A percentile compares a stretch with the other conserved stretches of the same genome.
phyloP scores from a whole-genome alignment of 2,113 vertebrate species.

The Typhlomys cinereus region DNA sequence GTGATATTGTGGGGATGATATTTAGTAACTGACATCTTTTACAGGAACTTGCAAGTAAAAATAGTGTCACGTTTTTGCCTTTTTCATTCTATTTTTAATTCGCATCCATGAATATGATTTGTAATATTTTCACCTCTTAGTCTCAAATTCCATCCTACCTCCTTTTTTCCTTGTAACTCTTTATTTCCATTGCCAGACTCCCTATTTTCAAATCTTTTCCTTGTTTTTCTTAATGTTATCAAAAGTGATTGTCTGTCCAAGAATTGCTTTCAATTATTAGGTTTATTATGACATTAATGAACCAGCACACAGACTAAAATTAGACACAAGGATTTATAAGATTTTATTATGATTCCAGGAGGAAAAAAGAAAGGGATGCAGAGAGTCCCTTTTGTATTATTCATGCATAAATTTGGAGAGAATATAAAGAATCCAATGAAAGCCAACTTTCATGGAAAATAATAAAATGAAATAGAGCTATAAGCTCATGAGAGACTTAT shows the following conservation, averaged over 20 bases:
- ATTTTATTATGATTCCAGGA: neutral
- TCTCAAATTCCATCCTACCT: too few relatives aligned
- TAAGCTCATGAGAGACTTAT: neutral
- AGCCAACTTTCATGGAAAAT: neutral
- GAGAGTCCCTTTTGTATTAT: neutral
- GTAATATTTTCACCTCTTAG: too few relatives aligned
- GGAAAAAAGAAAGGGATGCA: neutral
- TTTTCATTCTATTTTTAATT: too few relatives aligned
- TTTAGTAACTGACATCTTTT: neutral
- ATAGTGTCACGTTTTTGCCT: neutral
- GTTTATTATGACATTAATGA: neutral
- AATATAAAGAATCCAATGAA: neutral
- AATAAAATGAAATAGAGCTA: neutral
- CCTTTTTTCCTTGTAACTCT: too few relatives aligned
- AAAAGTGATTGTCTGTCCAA: neutral
- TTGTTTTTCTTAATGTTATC: neutral
- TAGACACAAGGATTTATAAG: neutral
- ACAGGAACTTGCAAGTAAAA: neutral
- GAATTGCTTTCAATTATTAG: neutral
- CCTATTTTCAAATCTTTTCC: too few relatives aligned
- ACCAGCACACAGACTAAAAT: neutral
- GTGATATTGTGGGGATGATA: neutral
- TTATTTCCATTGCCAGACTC: too few relatives aligned
- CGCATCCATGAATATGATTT: too few relatives aligned
- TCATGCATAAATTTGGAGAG: neutral